Evolutionary conservation across 2,113 vertebrate genomes (phyloP).

Genomic region (Ptilorrhoa leucosticta): DNA sequence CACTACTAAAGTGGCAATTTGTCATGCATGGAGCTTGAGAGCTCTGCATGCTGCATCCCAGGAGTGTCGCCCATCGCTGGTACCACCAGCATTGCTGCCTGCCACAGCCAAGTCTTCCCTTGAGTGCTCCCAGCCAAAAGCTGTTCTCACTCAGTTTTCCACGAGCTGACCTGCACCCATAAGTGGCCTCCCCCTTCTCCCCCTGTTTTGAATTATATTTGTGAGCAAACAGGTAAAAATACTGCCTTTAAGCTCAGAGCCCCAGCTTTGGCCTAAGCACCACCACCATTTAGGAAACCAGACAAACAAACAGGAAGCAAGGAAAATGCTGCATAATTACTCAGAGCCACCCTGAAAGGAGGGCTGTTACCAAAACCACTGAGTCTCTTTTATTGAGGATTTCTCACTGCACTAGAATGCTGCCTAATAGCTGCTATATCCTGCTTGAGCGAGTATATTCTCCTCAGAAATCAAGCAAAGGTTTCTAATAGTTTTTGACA

Average conservation of each 20-base stretch:
- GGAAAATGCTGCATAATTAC: background rate
- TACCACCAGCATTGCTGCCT: background rate
- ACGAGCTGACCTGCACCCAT: accelerated
- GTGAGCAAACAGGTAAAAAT: background rate
- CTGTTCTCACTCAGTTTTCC: background rate
- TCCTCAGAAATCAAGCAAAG: constrained; percentile 36
- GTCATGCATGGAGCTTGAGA: background rate
- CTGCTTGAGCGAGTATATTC: constrained; percentile 16
- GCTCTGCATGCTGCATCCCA: background rate
- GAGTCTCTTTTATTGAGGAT: background rate
- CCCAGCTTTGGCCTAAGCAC: background rate
- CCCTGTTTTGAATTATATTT: accelerated
- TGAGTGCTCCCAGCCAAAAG: background rate
- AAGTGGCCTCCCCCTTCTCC: background rate
- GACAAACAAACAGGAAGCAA: background rate
- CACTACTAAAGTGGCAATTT: background rate
- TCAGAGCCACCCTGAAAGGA: background rate
- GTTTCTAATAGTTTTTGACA: constrained; percentile 47
- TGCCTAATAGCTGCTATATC: constrained; percentile 22
- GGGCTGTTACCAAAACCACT: background rate
- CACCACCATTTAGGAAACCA: background rate
- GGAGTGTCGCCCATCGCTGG: background rate
- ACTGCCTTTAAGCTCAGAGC: background rate
- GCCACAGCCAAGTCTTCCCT: background rate
- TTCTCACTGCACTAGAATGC: background rate